These are phyloP conservation scores for Lagorchestes hirsutus DNA, from an alignment of 2,797 vertebrate species.

Conservation along the genomic window DNA sequence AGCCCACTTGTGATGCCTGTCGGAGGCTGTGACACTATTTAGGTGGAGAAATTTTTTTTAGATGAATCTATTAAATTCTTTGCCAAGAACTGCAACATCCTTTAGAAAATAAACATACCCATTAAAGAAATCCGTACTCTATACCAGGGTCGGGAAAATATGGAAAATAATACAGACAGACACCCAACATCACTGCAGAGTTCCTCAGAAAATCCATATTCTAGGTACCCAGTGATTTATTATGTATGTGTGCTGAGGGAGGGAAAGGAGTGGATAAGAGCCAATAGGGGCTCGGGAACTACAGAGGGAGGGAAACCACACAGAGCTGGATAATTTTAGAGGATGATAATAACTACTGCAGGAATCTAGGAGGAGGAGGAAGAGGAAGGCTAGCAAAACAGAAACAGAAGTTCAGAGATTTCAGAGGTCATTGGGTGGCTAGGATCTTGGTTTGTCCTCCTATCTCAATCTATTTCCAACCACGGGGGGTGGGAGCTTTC, in stretches of 20 bases:
- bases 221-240: neutral
- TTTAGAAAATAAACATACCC: neutral
- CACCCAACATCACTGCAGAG: neutral
- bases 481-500: neutral
- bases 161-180: neutral
- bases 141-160: neutral
- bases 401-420: conserved; percentile 36
- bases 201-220: conserved; percentile 36
- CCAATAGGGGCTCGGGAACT: neutral
- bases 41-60: neutral
- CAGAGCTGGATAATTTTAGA: conserved; percentile 3
- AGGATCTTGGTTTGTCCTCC: conserved; percentile 19
- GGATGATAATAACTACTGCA: neutral
- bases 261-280: neutral
- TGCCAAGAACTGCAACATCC: neutral
- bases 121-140: conserved; percentile 25
- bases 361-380: neutral
- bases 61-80: neutral
- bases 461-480: neutral
- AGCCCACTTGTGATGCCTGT: conserved; percentile 26
- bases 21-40: neutral
- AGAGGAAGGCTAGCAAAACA: conserved; percentile 9
- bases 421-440: conserved; percentile 31
- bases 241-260: neutral
- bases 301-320: neutral